These are phyloP conservation scores for Endotricha flammealis DNA, from an alignment of 2,888 invertebrate species.

Conservation along the genomic window DNA sequence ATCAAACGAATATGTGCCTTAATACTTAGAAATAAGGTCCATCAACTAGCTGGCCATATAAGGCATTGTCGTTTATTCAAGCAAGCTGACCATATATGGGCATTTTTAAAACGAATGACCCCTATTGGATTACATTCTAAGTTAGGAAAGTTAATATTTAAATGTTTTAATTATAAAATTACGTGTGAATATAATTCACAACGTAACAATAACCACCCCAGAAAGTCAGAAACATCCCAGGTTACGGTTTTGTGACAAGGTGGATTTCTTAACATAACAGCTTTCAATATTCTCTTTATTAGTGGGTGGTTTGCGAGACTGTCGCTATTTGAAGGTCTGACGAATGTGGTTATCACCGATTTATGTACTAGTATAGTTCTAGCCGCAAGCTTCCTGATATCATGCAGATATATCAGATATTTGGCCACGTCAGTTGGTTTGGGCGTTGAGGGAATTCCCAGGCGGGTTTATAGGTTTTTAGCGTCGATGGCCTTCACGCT, in stretches of 20 bases:
- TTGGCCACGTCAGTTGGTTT: slow-evolving; percentile 6
- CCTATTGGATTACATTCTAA: too few relatives aligned
- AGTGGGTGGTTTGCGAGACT: slow-evolving; percentile 1
- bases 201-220: not conserved
- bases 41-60: too few relatives aligned
- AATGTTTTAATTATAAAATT: too few relatives aligned
- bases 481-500: slow-evolving; percentile 18
- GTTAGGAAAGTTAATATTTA: too few relatives aligned
- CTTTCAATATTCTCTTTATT: slow-evolving; percentile 6
- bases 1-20: too few relatives aligned
- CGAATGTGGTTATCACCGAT: slow-evolving; percentile 15
- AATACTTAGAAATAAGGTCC: too few relatives aligned
- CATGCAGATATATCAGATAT: slow-evolving; percentile 13
- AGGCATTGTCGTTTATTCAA: too few relatives aligned
- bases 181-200: too few relatives aligned
- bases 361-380: slow-evolving; percentile 19
- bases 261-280: slow-evolving; percentile 1
- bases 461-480: slow-evolving; percentile 16
- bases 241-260: not conserved
- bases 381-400: slow-evolving; percentile 8
- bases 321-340: slow-evolving; percentile 6
- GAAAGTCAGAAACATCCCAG: not conserved
- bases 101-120: too few relatives aligned
- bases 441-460: slow-evolving; percentile 12
- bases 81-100: too few relatives aligned